Evolutionary conservation across 2,888 invertebrate genomes (phyloP), one percentile per base, ranked within the genome.

Genomic region (Standfussiana lucernea): DNA sequence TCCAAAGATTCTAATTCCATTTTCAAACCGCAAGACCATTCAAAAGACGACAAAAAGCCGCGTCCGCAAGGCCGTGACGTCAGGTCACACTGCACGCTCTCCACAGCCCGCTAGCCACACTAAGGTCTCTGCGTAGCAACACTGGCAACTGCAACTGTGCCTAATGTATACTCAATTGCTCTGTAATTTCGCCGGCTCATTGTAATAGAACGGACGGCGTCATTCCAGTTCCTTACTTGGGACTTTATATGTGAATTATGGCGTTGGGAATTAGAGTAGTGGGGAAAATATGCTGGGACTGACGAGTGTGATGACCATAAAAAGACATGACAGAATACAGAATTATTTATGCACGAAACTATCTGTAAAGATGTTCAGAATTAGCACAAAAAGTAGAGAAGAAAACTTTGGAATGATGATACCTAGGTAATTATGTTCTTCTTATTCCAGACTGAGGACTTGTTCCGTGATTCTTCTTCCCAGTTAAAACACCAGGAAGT

Each of bases 51-150:
- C 83, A 85, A 82, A 72, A 71, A 71, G 61, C 65, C 42, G 77
- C 37, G 68, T 61, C n/a, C 56, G 66, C 88, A 82, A 86, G 86
- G 86, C 68, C 83, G 40, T 86, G 86, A 82, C 88, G 88, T 86
- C 76, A 70, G 77, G 76, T 86, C 80, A 86, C 77, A 80, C 70
- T 88, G 84, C 84, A 80, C 74, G 84, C 66, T 65, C 77, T 72
- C 75, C 32, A 72, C 87, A 87, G 71, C 40, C 75, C 70, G 87
- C 69, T 85, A 69, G 59, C 73, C 77, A 70, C 76, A 77, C 86
- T 85, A 78, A 80, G 75, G 84, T 73, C 77, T 74, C 85, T 67
- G 71, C 71, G 65, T 82, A 59, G 83, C 77, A 79, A 66, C 71
- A 72, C 28, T 28, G 72, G 28, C 45, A 24, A 82, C 82, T 83